These are phyloP conservation scores for Hylia prasina DNA, from an alignment of 2,113 vertebrate species.

Conservation along the genomic window DNA sequence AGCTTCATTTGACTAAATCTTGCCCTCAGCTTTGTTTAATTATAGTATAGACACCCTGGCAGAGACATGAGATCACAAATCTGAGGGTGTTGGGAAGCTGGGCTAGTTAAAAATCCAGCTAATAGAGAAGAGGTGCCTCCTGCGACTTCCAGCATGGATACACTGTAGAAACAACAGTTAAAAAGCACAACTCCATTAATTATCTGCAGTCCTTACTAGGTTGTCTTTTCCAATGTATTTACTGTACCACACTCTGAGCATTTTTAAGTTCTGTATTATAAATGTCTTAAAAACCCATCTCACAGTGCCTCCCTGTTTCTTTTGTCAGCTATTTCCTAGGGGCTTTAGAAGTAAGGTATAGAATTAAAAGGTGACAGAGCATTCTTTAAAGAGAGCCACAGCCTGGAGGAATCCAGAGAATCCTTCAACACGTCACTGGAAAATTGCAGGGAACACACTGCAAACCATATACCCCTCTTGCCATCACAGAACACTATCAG, in stretches of 20 bases:
- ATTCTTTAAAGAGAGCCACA: neutral
- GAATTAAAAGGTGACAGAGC: neutral
- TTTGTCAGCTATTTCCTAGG: neutral
- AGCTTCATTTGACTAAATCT: conserved; percentile 38
- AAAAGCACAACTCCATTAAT: neutral
- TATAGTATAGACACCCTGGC: conserved; percentile 11
- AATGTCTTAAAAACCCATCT: neutral
- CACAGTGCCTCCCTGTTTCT: neutral
- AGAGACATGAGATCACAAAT: neutral
- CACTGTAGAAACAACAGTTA: neutral
- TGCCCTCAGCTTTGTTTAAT: conserved; percentile 49
- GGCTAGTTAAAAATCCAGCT: neutral
- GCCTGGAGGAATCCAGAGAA: neutral
- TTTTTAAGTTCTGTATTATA: neutral
- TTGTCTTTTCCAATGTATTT: neutral
- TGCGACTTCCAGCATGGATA: neutral
- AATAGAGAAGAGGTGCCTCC: neutral
- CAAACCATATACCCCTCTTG: neutral
- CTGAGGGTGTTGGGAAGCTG: neutral
- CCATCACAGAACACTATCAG: neutral
- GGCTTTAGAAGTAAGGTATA: neutral
- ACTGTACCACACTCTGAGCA: neutral
- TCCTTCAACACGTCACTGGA: neutral
- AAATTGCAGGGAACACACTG: neutral
- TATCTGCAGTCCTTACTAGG: neutral